A percentile compares a stretch with the other conserved stretches of the same genome.
Conservation (phyloP, 1,140 invertebrate species). For the Mylabris phalerata region DNA sequence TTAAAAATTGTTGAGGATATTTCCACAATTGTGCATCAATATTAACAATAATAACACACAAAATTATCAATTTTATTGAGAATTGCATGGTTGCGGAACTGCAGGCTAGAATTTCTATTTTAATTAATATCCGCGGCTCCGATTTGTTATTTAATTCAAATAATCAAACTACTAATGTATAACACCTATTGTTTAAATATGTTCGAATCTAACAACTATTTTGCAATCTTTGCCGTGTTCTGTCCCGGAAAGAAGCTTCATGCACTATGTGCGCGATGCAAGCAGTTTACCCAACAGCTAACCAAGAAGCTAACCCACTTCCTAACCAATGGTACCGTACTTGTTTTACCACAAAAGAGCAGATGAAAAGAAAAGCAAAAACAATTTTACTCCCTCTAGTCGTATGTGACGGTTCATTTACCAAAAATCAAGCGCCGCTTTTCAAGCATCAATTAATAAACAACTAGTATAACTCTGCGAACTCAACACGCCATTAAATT, state of each 20-base stretch:
- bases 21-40: slow-evolving; percentile 36
- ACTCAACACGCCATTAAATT: too few relatives aligned
- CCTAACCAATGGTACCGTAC: slow-evolving; percentile 37
- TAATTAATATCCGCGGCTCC: slow-evolving; percentile 22
- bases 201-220: slow-evolving; percentile 29
- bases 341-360: not conserved
- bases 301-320: slow-evolving; percentile 42
- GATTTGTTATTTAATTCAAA: not conserved
- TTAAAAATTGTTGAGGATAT: slow-evolving; percentile 33
- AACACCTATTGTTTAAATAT: slow-evolving; percentile 8
- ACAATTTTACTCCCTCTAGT: too few relatives aligned
- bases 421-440: not conserved
- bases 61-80: slow-evolving; percentile 8
- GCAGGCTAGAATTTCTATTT: slow-evolving; percentile 14
- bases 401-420: not conserved
- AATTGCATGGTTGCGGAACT: slow-evolving; percentile 14
- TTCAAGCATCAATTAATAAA: too few relatives aligned
- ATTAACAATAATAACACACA: slow-evolving; percentile 14
- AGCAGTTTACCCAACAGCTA: slow-evolving; percentile 31
- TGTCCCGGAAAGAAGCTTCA: slow-evolving; percentile 31
- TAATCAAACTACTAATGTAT: not conserved
- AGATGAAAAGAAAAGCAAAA: too few relatives aligned
- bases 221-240: slow-evolving; percentile 34
- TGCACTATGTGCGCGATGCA: slow-evolving; percentile 33
- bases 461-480: too few relatives aligned